Conservation (phyloP, 2,797 vertebrate species). For the Tragelaphus eurycerus region DNA sequence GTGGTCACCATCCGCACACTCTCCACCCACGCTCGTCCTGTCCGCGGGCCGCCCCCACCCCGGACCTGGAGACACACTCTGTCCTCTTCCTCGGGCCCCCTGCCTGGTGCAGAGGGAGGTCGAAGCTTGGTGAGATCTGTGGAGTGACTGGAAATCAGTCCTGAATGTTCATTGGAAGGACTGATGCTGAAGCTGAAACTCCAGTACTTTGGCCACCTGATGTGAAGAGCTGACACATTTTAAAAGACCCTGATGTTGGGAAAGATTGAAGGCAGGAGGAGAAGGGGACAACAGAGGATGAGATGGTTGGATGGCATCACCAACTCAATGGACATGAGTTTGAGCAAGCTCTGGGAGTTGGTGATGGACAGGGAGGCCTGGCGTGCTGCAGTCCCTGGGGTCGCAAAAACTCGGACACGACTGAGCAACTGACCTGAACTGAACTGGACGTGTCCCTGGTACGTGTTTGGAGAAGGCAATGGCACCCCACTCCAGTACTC, state of each 20-base stretch:
- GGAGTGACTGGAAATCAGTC: background rate
- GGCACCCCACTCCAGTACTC: too few relatives aligned
- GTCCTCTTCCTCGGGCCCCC: background rate
- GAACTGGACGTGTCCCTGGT: too few relatives aligned
- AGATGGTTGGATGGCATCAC: background rate
- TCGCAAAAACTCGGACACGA: fast-evolving
- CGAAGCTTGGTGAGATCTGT: background rate
- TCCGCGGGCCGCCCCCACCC: background rate
- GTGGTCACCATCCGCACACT: background rate
- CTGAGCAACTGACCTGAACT: background rate
- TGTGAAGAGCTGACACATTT: background rate
- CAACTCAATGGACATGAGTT: fast-evolving
- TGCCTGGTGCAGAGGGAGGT: fast-evolving
- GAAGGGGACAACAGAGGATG: background rate
- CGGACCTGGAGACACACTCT: fast-evolving
- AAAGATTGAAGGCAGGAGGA: background rate
- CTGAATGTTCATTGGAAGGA: fast-evolving
- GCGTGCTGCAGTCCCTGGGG: background rate
- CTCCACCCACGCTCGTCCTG: background rate
- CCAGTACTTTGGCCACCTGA: background rate
- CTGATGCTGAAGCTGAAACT: background rate
- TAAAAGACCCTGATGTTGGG: background rate
- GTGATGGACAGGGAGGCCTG: background rate
- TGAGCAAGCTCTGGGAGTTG: background rate
- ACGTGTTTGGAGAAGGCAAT: background rate